Conservation (phyloP, 2,113 vertebrate species). For the Andinoacara biseriatus region DNA sequence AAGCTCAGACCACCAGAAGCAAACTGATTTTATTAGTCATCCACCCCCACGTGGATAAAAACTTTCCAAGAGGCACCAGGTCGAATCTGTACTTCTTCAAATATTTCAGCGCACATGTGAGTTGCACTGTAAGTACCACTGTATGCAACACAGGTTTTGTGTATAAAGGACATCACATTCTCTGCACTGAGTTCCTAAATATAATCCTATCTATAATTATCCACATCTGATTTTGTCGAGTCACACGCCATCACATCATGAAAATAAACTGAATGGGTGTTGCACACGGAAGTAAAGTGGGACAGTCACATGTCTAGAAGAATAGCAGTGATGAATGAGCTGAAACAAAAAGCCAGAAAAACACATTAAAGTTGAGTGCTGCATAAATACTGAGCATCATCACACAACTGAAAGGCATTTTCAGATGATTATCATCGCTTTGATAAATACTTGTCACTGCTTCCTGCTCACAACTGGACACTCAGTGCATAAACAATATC, state of each 20-base stretch:
- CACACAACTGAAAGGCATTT: constrained; percentile 52
- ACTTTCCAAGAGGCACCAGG: constrained; percentile 52
- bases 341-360: constrained; percentile 48
- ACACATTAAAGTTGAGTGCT: constrained; percentile 59
- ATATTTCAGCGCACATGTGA: background rate
- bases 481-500: background rate
- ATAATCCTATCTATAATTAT: constrained; percentile 14
- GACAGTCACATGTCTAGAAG: constrained; percentile 18
- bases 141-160: background rate
- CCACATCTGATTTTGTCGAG: background rate
- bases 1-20: constrained; percentile 61
- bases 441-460: constrained; percentile 66
- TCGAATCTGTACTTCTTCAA: constrained; percentile 36
- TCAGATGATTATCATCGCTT: constrained; percentile 49
- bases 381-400: constrained; percentile 63
- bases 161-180: background rate
- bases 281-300: constrained; percentile 10
- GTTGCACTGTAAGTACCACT: background rate
- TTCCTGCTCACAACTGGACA: constrained; percentile 23
- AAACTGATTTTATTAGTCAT: constrained; percentile 71
- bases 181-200: constrained; percentile 1
- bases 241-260: background rate
- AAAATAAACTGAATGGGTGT: constrained; percentile 14
- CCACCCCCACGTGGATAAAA: constrained; percentile 62
- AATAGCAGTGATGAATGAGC: constrained; percentile 48